Conservation (phyloP, 2,113 vertebrate genomes). For the Malaclemys terrapin region DNA sequence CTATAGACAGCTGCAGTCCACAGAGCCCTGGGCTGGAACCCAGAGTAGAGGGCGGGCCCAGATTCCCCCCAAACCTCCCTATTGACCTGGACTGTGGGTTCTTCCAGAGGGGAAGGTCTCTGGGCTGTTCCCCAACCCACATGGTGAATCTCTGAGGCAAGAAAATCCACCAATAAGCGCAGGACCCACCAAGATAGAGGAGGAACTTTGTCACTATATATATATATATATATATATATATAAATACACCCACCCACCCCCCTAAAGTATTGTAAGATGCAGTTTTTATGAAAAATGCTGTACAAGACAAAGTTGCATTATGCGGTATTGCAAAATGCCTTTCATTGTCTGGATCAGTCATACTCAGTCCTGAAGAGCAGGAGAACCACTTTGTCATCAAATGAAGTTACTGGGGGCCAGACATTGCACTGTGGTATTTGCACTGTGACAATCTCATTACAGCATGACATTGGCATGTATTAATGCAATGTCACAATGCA, state of each 20-base stretch:
- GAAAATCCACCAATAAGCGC: too few relatives aligned
- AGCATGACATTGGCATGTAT: not conserved
- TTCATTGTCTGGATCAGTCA: not conserved
- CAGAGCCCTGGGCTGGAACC: too few relatives aligned
- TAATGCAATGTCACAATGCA: not conserved
- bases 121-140: too few relatives aligned
- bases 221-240: too few relatives aligned
- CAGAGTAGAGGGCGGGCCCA: too few relatives aligned
- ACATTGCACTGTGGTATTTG: not conserved
- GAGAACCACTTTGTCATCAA: not conserved
- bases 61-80: too few relatives aligned
- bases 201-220: too few relatives aligned
- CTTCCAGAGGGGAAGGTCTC: too few relatives aligned
- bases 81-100: too few relatives aligned
- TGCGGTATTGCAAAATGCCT: not conserved
- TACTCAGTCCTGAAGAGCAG: not conserved
- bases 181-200: too few relatives aligned
- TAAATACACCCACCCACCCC: not conserved
- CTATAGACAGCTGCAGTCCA: too few relatives aligned
- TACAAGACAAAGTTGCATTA: not conserved
- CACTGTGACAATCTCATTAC: not conserved
- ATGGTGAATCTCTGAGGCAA: too few relatives aligned
- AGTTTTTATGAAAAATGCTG: not conserved
- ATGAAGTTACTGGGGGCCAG: not conserved
- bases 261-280: not conserved